Conservation (phyloP, 2,113 vertebrate species). For the Grus americana region DNA sequence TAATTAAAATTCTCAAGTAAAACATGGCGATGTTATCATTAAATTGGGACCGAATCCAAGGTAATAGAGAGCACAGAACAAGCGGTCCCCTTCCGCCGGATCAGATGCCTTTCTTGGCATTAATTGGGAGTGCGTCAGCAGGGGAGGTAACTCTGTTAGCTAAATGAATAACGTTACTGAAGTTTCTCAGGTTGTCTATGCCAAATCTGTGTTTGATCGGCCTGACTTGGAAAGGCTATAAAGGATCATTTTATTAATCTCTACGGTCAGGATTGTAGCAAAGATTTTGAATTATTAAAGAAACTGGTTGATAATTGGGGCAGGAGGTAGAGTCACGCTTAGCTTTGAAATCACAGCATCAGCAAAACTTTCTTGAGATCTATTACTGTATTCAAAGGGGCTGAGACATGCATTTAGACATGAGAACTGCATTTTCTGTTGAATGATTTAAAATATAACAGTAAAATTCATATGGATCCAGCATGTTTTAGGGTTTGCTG, state of each 20-base stretch:
- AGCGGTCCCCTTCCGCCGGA: conserved; percentile 23
- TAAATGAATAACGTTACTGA: conserved; percentile 49
- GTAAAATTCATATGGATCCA: background rate
- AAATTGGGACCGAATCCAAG: conserved; percentile 41
- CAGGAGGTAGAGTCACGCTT: background rate
- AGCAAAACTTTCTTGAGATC: conserved; percentile 31
- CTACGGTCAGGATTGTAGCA: conserved; percentile 47
- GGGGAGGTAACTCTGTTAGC: conserved; percentile 51
- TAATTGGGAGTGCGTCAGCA: conserved; percentile 60
- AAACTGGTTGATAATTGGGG: conserved; percentile 32
- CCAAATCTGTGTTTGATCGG: conserved; percentile 56
- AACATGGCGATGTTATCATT: conserved; percentile 10
- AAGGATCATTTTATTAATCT: conserved; percentile 54
- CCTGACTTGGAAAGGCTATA: conserved; percentile 38
- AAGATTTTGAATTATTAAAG: conserved; percentile 56
- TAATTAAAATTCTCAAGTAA: conserved; percentile 8
- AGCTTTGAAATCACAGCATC: conserved; percentile 11
- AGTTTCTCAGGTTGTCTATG: conserved; percentile 44
- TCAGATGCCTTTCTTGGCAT: conserved; percentile 64
- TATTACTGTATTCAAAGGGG: conserved; percentile 16
- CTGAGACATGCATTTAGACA: background rate
- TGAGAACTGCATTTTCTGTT: background rate
- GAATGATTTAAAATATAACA: background rate
- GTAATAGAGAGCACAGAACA: conserved; percentile 3
- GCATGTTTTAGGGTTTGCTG: background rate